Evolutionary conservation across 2,797 vertebrate genomes (phyloP), one percentile per base, ranked within the genome.

Genomic region (Clarias pachynema): DNA sequence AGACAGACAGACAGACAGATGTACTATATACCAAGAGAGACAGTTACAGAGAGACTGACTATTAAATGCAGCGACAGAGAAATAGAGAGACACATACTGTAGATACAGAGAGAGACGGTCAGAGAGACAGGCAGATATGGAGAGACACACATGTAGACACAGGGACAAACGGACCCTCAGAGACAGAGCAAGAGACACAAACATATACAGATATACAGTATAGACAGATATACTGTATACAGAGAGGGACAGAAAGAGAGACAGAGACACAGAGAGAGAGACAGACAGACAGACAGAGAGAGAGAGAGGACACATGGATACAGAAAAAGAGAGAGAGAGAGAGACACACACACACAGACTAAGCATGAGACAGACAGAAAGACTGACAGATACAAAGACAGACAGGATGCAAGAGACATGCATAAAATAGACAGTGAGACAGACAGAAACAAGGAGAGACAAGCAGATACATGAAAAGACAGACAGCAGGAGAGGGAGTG

Each of bases 381-480:
- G 91, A 91, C 88, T 92, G 44, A 77, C 10, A 83, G 29, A 81
- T 16, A 22, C 18, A 69, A 20, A 72, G 69, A n/a, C 20, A 73
- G 70, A 70, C 3, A 72, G 20, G 26, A 26, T 26, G 26, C 9
- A 10, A 72, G 69, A 70, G 34, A 70, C 12, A 29, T 59, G 73
- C 81, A 44, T 44, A 44, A 10, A 6, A 68, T 2, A 72, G 37
- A 26, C 4, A 73, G 40, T 16, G 2, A 75, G n/a, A 74, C 14
- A 74, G n/a, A 56, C 0, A 75, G 22, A 29, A 0, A 70, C 1
- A 3, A 0, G 20, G 49, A 56, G n/a, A 26, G 24, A 56, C 0
- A 53, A n/a, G 29, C 0, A 75, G 16, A 56, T 0, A 75, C 22
- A 74, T 1, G 31, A 31, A 74, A 44, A 73, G 74, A 34, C 0